Evolutionary conservation across 37 sponge, comb jelly and placozoan genomes (phyloP).

Genomic region (Bolinopsis microptera): DNA sequence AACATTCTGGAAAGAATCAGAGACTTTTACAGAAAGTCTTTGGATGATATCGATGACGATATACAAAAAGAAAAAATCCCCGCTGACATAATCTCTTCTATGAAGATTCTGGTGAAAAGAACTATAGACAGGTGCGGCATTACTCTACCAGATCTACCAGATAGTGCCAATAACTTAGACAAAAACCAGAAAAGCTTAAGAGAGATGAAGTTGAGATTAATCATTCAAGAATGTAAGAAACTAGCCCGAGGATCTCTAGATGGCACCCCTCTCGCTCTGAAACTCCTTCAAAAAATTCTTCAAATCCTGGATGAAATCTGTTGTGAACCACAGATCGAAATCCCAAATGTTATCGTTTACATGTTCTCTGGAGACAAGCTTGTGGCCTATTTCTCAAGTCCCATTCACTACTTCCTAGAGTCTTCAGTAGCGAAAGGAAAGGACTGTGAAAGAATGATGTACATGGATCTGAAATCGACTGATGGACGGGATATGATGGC

Average conservation of each 20-base stretch:
- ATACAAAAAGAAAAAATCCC: neutral
- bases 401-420: neutral
- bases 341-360: neutral
- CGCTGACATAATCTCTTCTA: neutral
- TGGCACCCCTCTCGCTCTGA: neutral
- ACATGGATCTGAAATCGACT: neutral
- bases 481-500: conserved; percentile 4
- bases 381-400: neutral
- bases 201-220: neutral
- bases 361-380: neutral
- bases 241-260: neutral
- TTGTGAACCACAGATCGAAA: neutral
- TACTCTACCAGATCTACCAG: neutral
- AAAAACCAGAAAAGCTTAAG: neutral
- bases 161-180: neutral
- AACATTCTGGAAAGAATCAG: neutral
- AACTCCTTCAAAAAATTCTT: neutral
- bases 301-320: neutral
- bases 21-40: neutral
- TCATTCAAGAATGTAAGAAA: neutral
- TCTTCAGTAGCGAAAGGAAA: neutral
- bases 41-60: neutral
- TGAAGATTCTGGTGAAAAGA: neutral
- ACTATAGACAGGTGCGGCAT: neutral
- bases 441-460: neutral